Evolutionary conservation across 1,140 invertebrate genomes (phyloP).

Genomic region (Drosophila micromelanica): DNA sequence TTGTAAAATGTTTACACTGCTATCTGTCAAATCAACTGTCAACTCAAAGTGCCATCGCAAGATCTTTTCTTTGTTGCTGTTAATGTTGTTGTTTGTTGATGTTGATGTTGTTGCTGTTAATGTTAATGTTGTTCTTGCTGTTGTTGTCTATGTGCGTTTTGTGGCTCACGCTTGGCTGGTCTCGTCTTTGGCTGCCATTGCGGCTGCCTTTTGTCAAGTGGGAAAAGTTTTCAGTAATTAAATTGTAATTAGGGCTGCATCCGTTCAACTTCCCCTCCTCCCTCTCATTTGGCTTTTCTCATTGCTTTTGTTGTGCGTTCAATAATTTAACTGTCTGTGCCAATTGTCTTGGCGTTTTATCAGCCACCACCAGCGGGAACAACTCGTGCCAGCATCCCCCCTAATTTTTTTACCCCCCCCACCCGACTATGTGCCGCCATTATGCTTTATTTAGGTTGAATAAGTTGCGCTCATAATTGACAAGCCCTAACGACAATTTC

Average conservation of each 20-base stretch:
- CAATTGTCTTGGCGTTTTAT: conserved; percentile 80
- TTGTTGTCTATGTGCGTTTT: conserved; percentile 56
- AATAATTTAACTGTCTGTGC: conserved; percentile 73
- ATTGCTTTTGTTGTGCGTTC: conserved; percentile 51
- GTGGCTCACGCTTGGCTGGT: conserved; percentile 70
- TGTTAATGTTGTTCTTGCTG: conserved; percentile 9
- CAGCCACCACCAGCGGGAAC: conserved; percentile 18
- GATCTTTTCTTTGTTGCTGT: conserved; percentile 36
- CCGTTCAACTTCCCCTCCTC: conserved; percentile 35
- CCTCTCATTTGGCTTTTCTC: conserved; percentile 11
- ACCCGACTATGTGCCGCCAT: neutral
- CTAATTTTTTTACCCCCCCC: no score
- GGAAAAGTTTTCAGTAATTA: conserved; percentile 82
- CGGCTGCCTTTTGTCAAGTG: conserved; percentile 76
- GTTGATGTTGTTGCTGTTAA: conserved; percentile 3
- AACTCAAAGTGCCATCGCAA: conserved; percentile 71
- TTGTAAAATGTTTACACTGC: conserved; percentile 76
- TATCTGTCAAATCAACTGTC: conserved; percentile 83
- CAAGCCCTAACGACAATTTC: conserved; percentile 66
- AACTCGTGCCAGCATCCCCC: conserved; percentile 40
- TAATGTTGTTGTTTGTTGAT: conserved; percentile 11
- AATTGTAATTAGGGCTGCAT: conserved; percentile 84
- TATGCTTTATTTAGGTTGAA: conserved; percentile 25
- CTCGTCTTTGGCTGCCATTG: conserved; percentile 60
- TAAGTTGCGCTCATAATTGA: conserved; percentile 51